Conservation (phyloP, 2,888 invertebrate species). For the Clanis bilineata region DNA sequence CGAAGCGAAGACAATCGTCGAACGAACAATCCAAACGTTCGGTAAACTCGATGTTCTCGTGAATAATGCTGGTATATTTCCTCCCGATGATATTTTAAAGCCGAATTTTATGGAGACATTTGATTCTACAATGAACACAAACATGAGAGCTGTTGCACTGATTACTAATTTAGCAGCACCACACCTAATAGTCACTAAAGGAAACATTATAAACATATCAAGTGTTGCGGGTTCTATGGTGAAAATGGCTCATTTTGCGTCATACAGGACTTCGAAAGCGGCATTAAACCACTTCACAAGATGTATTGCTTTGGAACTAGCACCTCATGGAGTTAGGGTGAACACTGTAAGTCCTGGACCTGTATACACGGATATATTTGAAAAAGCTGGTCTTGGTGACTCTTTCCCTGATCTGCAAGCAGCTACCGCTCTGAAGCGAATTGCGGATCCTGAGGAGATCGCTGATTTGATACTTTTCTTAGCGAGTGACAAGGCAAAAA, state of each 20-base stretch:
- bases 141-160: slow-evolving; percentile 13
- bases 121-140: slow-evolving; percentile 14
- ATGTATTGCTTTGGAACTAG: slow-evolving; percentile 85
- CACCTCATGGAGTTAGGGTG: slow-evolving; percentile 82
- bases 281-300: slow-evolving; percentile 84
- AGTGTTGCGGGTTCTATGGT: slow-evolving; percentile 11
- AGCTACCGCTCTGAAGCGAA: slow-evolving; percentile 23
- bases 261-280: slow-evolving; percentile 85
- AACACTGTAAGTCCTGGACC: slow-evolving; percentile 89
- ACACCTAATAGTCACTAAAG: slow-evolving; percentile 20
- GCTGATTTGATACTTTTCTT: slow-evolving; percentile 34
- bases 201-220: slow-evolving; percentile 28
- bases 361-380: slow-evolving; percentile 55
- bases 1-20: slow-evolving; percentile 30
- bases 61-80: slow-evolving; percentile 42
- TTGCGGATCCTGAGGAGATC: slow-evolving; percentile 33
- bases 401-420: slow-evolving; percentile 14
- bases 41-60: slow-evolving; percentile 43
- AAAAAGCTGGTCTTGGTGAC: slow-evolving; percentile 80
- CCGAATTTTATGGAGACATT: slow-evolving; percentile 26
- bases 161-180: slow-evolving; percentile 3
- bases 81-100: slow-evolving; percentile 24
- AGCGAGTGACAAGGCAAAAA: slow-evolving; percentile 33
- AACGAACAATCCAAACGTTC: slow-evolving; percentile 35
- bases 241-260: not conserved